These are phyloP conservation scores for Tenebrosternarchus preto DNA, from an alignment of 2,113 vertebrate species.

Conservation along the genomic window DNA sequence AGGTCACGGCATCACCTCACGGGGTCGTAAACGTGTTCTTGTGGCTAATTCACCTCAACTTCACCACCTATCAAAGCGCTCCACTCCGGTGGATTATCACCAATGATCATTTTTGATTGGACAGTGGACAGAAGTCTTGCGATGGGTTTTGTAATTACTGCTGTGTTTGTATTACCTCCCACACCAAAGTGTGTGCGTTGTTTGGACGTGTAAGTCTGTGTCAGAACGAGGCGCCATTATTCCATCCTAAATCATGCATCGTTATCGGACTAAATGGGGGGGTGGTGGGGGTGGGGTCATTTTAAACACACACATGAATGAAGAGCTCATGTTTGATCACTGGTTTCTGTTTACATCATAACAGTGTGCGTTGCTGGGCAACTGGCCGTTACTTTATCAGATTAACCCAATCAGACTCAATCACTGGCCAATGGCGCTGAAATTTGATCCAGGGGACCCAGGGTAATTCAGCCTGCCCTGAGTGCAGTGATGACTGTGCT, in stretches of 20 bases:
- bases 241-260: constrained; percentile 33
- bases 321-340: constrained; percentile 59
- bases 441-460: constrained; percentile 51
- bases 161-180: constrained; percentile 16
- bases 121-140: background rate
- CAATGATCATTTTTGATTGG: background rate
- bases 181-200: background rate
- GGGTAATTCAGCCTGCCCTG: no score
- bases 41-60: background rate
- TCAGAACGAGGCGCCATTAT: constrained; percentile 43
- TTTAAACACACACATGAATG: constrained; percentile 42
- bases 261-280: constrained; percentile 51
- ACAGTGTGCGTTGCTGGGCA: constrained; percentile 73
- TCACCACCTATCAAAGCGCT: background rate
- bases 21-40: no score
- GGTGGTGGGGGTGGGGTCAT: no score
- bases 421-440: constrained; percentile 47
- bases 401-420: constrained; percentile 67
- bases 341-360: constrained; percentile 71
- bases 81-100: background rate
- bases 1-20: no score
- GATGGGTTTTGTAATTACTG: background rate
- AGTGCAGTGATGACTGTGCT: no score
- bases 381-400: constrained; percentile 56
- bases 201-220: background rate